Evolutionary conservation across 2,797 vertebrate species (phyloP).

Genomic region (Pantherophis vulpinus): DNA sequence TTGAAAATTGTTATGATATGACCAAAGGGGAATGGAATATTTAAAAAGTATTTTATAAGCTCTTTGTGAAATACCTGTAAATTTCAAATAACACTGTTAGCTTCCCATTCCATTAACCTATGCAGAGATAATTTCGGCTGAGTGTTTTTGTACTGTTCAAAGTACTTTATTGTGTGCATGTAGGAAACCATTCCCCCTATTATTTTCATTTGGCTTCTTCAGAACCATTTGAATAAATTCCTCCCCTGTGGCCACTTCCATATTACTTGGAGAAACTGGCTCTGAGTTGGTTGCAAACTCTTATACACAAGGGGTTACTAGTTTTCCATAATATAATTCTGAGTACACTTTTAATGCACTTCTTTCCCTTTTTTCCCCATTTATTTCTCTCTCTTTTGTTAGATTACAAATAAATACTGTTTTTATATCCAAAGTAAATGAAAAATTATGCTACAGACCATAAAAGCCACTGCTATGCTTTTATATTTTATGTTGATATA

Average conservation of each 20-base stretch:
- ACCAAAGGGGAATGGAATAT: not conserved
- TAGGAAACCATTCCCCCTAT: slow-evolving; percentile 16
- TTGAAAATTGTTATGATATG: not conserved
- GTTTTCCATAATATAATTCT: slow-evolving; percentile 37
- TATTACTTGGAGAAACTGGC: slow-evolving; percentile 40
- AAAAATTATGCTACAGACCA: slow-evolving; percentile 44
- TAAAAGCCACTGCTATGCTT: not conserved
- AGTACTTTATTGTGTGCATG: not conserved
- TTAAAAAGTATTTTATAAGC: not conserved
- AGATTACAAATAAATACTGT: slow-evolving; percentile 36
- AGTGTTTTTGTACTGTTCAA: not conserved
- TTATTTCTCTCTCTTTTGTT: slow-evolving; percentile 26
- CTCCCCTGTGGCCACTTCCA: slow-evolving; percentile 39
- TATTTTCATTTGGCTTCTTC: slow-evolving; percentile 31
- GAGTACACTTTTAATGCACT: slow-evolving; percentile 45
- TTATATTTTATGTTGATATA: slow-evolving; percentile 8
- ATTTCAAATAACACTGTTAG: not conserved
- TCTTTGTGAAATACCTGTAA: not conserved
- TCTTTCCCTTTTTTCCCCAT: slow-evolving; percentile 21
- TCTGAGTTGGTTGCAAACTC: slow-evolving; percentile 44
- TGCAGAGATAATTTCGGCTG: not conserved
- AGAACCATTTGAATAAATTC: slow-evolving; percentile 15
- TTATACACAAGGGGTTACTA: slow-evolving; percentile 21
- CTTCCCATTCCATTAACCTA: not conserved
- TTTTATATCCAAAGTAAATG: slow-evolving; percentile 41